Evolutionary conservation across 2,797 vertebrate genomes (phyloP).

Genomic region (Diceros bicornis): DNA sequence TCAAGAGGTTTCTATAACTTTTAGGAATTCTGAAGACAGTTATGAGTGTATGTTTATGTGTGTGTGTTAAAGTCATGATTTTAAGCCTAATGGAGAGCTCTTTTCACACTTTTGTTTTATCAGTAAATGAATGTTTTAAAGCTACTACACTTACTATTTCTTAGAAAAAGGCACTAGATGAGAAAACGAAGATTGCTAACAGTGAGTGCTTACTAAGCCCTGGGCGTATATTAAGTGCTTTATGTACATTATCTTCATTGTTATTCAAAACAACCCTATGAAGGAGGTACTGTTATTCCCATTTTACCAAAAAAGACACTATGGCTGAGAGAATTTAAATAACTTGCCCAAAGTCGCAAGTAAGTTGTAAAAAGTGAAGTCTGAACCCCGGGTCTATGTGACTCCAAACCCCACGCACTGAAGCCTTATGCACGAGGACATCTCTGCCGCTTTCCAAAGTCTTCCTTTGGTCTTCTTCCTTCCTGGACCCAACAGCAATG

Average conservation of each 20-base stretch:
- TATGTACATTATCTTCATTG: neutral
- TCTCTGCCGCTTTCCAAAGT: neutral
- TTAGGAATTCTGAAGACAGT: neutral
- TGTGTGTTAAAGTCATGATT: neutral
- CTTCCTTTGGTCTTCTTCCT: neutral
- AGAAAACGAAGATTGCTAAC: neutral
- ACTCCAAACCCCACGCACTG: neutral
- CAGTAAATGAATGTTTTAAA: conserved; percentile 35
- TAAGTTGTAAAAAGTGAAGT: neutral
- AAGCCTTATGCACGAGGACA: neutral
- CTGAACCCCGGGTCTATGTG: neutral
- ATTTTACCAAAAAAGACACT: conserved; percentile 11
- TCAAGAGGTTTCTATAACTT: conserved; percentile 39
- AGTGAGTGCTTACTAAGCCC: neutral
- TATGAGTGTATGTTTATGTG: neutral
- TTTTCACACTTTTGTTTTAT: neutral
- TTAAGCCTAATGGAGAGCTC: neutral
- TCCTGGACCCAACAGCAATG: neutral
- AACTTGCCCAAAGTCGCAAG: conserved; percentile 5
- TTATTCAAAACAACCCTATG: neutral
- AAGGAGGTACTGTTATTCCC: neutral
- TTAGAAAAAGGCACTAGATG: neutral
- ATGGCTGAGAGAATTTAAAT: conserved; percentile 13
- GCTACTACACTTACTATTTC: neutral
- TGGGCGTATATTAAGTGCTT: neutral